Percentiles rank a stretch among this genome's conserved stretches.
phyloP scores from a whole-genome alignment of 2,113 vertebrate genomes.

The Rhinolophus ferrumequinum region DNA sequence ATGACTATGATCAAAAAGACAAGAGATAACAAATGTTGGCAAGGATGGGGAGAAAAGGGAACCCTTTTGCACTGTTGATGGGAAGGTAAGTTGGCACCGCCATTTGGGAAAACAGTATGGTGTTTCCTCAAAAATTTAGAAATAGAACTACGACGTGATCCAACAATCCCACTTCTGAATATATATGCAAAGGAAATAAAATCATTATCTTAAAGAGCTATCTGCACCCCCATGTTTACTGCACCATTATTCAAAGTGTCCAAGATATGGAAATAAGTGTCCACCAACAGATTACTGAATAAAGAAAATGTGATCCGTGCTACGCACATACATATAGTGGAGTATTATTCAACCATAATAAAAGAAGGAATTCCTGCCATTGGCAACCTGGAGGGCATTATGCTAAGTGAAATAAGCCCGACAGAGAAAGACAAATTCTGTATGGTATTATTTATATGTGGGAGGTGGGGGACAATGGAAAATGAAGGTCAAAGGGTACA shows the following conservation, averaged over 20 bases:
- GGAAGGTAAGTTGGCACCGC: neutral
- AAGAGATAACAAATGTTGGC: neutral
- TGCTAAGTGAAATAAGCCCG: neutral
- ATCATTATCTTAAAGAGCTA: neutral
- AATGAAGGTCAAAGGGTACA: neutral
- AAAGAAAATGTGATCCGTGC: neutral
- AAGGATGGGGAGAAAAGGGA: neutral
- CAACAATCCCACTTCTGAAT: neutral
- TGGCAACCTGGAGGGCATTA: neutral
- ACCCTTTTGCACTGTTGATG: neutral
- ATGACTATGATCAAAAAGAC: neutral
- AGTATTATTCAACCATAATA: neutral
- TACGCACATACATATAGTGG: neutral
- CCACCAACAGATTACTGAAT: neutral
- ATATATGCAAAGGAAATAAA: neutral
- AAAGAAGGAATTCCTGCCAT: neutral
- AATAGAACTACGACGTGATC: neutral
- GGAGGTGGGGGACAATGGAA: neutral
- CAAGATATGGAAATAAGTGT: neutral
- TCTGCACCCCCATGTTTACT: neutral
- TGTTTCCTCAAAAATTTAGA: neutral
- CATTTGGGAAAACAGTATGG: neutral
- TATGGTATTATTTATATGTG: neutral
- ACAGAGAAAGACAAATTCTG: neutral
- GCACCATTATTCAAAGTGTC: neutral